These are phyloP conservation scores for Helicorthomorpha holstii DNA, from an alignment of 1,140 invertebrate genomes.

Conservation along the genomic window DNA sequence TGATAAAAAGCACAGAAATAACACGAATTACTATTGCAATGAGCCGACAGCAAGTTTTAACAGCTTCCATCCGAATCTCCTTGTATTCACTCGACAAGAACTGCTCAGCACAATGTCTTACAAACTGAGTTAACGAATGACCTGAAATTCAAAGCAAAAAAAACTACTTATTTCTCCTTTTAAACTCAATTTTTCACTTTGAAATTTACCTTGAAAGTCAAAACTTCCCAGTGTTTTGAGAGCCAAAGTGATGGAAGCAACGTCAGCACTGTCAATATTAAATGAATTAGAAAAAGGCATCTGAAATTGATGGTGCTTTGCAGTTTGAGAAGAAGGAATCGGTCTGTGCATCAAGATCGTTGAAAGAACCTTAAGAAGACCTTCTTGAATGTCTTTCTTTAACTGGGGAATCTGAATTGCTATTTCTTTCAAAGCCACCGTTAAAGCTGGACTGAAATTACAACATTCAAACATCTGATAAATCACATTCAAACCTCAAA, in stretches of 20 bases:
- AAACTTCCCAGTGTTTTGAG: constrained; percentile 86
- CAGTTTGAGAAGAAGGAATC: constrained; percentile 56
- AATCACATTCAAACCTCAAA: neutral
- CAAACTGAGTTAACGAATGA: constrained; percentile 79
- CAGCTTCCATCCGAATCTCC: constrained; percentile 84
- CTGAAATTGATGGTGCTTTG: constrained; percentile 19
- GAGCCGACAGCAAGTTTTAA: constrained; percentile 77
- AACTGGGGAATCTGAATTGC: constrained; percentile 71
- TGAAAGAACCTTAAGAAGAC: constrained; percentile 68
- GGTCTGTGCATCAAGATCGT: constrained; percentile 78
- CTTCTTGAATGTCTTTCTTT: constrained; percentile 80
- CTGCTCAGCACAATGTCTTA: constrained; percentile 75
- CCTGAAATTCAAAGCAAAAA: constrained; percentile 31
- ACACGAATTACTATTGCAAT: constrained; percentile 60
- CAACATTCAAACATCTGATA: neutral
- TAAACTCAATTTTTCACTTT: neutral
- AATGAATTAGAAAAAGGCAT: constrained; percentile 4
- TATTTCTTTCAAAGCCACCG: constrained; percentile 74
- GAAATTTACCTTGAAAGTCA: constrained; percentile 60
- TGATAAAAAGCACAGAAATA: too few species aligned
- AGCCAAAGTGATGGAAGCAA: constrained; percentile 72
- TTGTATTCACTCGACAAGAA: constrained; percentile 82
- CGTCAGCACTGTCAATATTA: constrained; percentile 34
- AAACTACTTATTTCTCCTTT: neutral
- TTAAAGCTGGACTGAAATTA: constrained; percentile 55